Evolutionary conservation across 1,140 invertebrate genomes (phyloP), one percentile per base, ranked within the genome.

Genomic region (Cyrtorhinus lividipennis): DNA sequence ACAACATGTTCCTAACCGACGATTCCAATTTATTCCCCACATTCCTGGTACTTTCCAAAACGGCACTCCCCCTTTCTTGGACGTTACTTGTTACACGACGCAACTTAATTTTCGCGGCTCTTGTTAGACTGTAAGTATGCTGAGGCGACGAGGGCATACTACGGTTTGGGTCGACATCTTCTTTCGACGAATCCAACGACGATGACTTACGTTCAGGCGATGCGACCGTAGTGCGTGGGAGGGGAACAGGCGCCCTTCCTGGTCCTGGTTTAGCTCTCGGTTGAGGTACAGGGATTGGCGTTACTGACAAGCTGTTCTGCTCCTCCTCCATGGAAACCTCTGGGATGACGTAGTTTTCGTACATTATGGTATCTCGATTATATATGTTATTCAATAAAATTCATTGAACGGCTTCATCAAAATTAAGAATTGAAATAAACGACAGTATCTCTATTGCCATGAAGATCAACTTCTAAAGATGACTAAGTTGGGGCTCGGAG

Each of bases 31-130:
- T 67, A 56, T 59, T 62, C 23, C 69, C 63, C 5, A 71, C 67
- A 62, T 61, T 69, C 66, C 67, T 69, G 22, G 69, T 70, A 56
- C 64, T 67, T 65, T 69, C 68, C 3, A 67, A 53, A 0, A 68
- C 66, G 62, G 65, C 61, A 57, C 63, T 69, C 30, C 66, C 62
- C 65, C 64, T 68, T 38, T 67, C 67, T 53, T 69, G 66, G 12
- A 68, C 63, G 64, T 67, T 68, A 44, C 64, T 65, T 10, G 66
- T 64, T 15, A 66, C 62, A 30, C 56, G 61, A 8, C 20, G 8
- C 10, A 53, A 22, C 18, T 53, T 53, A 5, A 15, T 53, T 22
- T 53, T 53, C 10, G 48, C 48, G 5, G 20, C 48, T 22, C 48
- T 53, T 53, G 48, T 53, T 20, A 53, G 20, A 53, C 48, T 53